phyloP scores from a whole-genome alignment of 2,113 vertebrate species.

The Halcyon senegalensis region DNA sequence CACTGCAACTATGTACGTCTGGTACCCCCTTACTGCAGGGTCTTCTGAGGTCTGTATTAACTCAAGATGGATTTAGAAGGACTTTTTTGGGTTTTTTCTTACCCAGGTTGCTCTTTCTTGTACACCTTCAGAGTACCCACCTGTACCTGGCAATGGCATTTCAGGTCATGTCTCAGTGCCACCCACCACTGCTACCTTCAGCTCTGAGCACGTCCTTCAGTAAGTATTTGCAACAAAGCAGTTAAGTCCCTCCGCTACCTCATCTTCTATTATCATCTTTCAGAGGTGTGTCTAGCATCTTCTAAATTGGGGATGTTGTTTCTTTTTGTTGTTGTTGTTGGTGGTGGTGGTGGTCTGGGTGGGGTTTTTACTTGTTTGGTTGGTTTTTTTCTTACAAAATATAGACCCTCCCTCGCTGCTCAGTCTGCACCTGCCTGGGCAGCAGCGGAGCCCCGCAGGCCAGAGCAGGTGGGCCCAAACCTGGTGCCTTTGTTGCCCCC shows the following conservation, averaged over 20 bases:
- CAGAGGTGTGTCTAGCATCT: neutral
- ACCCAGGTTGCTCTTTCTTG: neutral
- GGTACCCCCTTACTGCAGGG: rapidly evolving
- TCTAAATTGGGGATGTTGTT: neutral
- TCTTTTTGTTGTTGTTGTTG: no score
- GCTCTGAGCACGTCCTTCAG: rapidly evolving
- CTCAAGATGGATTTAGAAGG: neutral
- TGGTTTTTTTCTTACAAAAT: rapidly evolving
- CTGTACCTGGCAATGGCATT: rapidly evolving
- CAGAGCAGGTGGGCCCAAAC: no score
- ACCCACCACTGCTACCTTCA: rapidly evolving
- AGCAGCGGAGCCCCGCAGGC: rapidly evolving
- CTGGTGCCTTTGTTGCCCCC: neutral
- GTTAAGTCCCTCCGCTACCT: neutral
- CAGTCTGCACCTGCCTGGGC: rapidly evolving
- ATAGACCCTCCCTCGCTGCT: neutral
- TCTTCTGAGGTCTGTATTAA: neutral
- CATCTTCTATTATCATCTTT: neutral
- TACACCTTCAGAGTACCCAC: rapidly evolving
- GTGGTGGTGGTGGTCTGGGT: no score
- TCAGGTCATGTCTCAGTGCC: rapidly evolving
- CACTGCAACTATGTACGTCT: rapidly evolving
- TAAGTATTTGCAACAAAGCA: neutral
- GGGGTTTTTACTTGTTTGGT: no score
- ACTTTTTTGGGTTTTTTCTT: neutral